These are phyloP conservation scores for Patiria pectinifera DNA, from an alignment of 53 echinoderm and acorn worm species.

Conservation along the genomic window DNA sequence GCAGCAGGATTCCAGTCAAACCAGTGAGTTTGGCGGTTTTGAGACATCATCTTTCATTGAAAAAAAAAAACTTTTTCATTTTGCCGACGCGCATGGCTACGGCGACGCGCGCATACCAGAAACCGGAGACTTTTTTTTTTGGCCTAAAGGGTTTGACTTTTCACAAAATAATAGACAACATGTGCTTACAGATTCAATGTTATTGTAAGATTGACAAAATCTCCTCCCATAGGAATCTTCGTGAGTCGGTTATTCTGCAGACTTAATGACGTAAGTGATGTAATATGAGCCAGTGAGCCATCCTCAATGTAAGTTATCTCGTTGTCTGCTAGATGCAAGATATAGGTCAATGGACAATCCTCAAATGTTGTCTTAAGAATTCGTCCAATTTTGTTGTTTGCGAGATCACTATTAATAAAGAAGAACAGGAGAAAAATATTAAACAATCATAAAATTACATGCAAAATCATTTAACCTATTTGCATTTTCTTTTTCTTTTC, in stretches of 20 bases:
- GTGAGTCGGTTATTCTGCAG: conserved; percentile 82
- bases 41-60: too few species aligned
- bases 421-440: too few species aligned
- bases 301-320: conserved; percentile 97
- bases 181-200: not conserved
- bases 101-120: too few species aligned
- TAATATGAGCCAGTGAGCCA: conserved; percentile 80
- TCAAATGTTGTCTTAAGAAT: conserved; percentile 85
- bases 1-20: too few species aligned
- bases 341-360: conserved; percentile 73
- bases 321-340: conserved; percentile 56
- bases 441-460: too few species aligned
- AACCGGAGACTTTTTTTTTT: too few species aligned
- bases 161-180: not conserved
- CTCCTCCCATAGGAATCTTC: conserved; percentile 76
- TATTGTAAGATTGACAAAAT: conserved; percentile 42
- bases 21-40: too few species aligned
- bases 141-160: not conserved
- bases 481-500: too few species aligned
- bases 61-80: too few species aligned
- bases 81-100: too few species aligned
- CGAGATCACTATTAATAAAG: not conserved
- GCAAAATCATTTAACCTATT: too few species aligned
- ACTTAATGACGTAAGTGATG: conserved; percentile 9
- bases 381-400: conserved; percentile 79